phyloP scores from a whole-genome alignment of 2,888 invertebrate genomes.

The Xylota segnis region DNA sequence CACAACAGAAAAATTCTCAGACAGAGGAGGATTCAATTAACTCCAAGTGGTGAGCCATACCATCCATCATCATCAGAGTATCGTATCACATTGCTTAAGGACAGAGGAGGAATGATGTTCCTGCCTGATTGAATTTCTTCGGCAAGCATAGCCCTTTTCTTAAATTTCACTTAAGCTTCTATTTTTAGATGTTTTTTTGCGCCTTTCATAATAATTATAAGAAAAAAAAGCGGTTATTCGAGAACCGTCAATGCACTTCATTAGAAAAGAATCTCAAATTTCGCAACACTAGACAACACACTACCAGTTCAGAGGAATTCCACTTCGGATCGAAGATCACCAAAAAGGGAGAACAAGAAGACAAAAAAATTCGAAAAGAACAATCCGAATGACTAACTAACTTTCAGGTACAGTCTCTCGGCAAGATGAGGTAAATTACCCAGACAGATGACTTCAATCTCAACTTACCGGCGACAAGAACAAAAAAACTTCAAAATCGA shows the following conservation, averaged over 20 bases:
- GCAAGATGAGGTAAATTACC: slow-evolving; percentile 13
- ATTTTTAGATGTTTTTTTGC: slow-evolving; percentile 36
- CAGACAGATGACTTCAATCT: slow-evolving; percentile 14
- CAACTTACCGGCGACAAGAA: slow-evolving; percentile 10
- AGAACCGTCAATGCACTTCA: slow-evolving; percentile 46
- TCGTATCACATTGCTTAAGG: slow-evolving; percentile 7
- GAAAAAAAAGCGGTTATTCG: slow-evolving; percentile 48
- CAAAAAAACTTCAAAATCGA: background rate
- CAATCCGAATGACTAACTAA: slow-evolving; percentile 43
- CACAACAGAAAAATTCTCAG: slow-evolving; percentile 58
- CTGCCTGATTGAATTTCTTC: slow-evolving; percentile 18
- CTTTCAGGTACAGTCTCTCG: slow-evolving; percentile 63
- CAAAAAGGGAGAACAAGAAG: slow-evolving; percentile 4
- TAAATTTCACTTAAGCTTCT: slow-evolving; percentile 36
- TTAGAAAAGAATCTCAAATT: slow-evolving; percentile 57
- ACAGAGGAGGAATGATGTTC: background rate
- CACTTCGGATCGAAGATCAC: slow-evolving; percentile 25
- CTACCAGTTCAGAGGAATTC: slow-evolving; percentile 8
- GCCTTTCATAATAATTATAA: slow-evolving; percentile 3
- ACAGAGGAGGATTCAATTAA: slow-evolving; percentile 50
- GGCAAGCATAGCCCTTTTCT: slow-evolving; percentile 2
- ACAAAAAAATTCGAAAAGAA: slow-evolving; percentile 4
- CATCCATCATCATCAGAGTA: slow-evolving; percentile 29
- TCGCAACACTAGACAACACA: slow-evolving; percentile 26
- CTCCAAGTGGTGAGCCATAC: slow-evolving; percentile 31